Evolutionary conservation across 2,888 invertebrate species (phyloP).

Genomic region (Linyphia triangularis): DNA sequence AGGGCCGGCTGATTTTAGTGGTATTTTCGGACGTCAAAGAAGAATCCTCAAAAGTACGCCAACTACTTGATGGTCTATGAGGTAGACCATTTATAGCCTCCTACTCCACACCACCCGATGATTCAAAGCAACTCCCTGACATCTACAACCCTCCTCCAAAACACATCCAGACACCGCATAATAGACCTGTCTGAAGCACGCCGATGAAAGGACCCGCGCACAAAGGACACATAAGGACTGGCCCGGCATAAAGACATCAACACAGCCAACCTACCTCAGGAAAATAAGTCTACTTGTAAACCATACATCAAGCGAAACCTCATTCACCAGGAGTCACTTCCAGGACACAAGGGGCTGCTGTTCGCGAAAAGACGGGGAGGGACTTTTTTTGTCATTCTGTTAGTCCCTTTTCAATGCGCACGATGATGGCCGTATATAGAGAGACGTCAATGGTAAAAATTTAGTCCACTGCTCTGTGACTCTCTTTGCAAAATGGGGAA

Average conservation of each 20-base stretch:
- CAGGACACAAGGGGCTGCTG: conserved; percentile 12
- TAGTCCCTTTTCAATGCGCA: background rate
- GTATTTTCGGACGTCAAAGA: too few species aligned
- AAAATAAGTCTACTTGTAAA: conserved; percentile 69
- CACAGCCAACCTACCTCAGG: conserved; percentile 45
- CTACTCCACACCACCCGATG: too few species aligned
- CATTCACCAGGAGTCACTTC: conserved; percentile 10
- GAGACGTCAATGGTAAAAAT: conserved; percentile 59
- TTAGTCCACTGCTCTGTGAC: conserved; percentile 47
- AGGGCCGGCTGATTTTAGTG: too few species aligned
- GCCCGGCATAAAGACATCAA: conserved; percentile 51
- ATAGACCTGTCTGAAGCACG: conserved; percentile 33
- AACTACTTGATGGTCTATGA: too few species aligned
- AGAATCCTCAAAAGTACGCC: too few species aligned
- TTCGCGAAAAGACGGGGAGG: conserved; percentile 1
- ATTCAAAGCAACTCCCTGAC: background rate
- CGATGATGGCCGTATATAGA: conserved; percentile 46
- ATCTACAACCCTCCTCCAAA: background rate
- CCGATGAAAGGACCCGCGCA: conserved; percentile 1
- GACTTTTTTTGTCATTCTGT: conserved; percentile 17
- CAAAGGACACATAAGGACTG: conserved; percentile 26
- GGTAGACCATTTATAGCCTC: too few species aligned
- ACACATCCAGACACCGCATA: conserved; percentile 35
- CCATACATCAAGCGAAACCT: conserved; percentile 57
- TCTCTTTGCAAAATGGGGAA: conserved; percentile 39